Evolutionary conservation across 2,113 vertebrate species (phyloP), one percentile per base, ranked within the genome.

Genomic region (Stictonetta naevosa): DNA sequence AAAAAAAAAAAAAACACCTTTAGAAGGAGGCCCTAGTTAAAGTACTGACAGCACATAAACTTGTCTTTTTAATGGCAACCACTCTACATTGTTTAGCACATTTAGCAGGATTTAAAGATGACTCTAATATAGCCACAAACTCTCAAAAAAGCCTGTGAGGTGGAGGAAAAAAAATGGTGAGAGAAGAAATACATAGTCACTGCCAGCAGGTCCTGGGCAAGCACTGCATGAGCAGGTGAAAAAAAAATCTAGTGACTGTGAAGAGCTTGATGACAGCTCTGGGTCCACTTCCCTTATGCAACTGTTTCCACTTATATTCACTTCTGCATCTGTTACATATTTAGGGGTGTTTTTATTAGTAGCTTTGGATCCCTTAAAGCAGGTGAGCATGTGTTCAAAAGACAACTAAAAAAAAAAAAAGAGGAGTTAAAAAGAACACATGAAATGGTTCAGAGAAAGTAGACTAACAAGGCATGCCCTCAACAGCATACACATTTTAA

Each of bases 301-400:
- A 96, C 95, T 97, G 96, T 95, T 98, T 98, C 92, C 96, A 90
- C 86, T 98, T 97, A 97, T 78, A 92, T 86, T 97, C 94, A 92
- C 60, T 95, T 94, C 88, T 90, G 88, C 97, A 97, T 93, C 93
- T 97, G 97, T 89, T 97, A 77, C 68, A 75, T 94, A 96, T 98
- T 97, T 85, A 84, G 59, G 46, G 68, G 81, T 79, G 67, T 10
- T 96, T 95, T 95, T 96, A 83, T 93, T 96, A 91, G 87, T 76
- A 94, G 42, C 46, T 78, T 95, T 92, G 79, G 63, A 90, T 89
- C 66, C 83, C 87, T 10, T 80, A 73, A 96, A 93, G 50, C 67
- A 95, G 79, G 88, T 91, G 91, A 97, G 77, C 75, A 73, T 50
- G 75, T 64, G 75, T 90, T 80, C 64, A 85, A 85, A 79, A 91